phyloP scores from a whole-genome alignment of 1,140 invertebrate genomes.

The Paracyclopina nana region DNA sequence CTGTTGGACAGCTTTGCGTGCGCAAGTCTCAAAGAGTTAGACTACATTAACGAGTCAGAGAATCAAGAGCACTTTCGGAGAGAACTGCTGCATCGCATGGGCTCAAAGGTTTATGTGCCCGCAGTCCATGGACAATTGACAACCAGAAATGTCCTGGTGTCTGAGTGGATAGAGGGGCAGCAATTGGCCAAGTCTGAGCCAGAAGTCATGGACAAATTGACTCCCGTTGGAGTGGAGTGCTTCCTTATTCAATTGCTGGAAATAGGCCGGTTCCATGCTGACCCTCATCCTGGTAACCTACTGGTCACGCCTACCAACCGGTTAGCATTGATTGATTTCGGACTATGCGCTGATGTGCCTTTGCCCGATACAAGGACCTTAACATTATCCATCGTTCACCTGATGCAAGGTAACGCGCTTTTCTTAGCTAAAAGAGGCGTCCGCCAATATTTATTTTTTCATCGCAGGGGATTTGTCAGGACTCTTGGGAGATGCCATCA shows the following conservation, averaged over 20 bases:
- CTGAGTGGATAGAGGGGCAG: slow-evolving; percentile 9
- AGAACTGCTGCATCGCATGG: slow-evolving; percentile 3
- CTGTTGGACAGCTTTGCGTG: slow-evolving; percentile 8
- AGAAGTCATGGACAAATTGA: slow-evolving; percentile 8
- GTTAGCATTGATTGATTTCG: slow-evolving; percentile 12
- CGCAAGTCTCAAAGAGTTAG: slow-evolving; percentile 9
- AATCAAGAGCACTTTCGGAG: background rate
- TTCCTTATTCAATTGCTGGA: slow-evolving; percentile 11
- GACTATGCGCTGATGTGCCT: slow-evolving; percentile 6
- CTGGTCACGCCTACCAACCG: background rate
- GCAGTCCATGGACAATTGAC: background rate
- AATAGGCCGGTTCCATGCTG: slow-evolving; percentile 8
- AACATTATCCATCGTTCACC: slow-evolving; percentile 9
- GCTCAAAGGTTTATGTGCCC: slow-evolving; percentile 1
- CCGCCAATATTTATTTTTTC: no score
- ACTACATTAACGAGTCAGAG: slow-evolving; percentile 6
- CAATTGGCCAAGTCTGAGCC: slow-evolving; percentile 7
- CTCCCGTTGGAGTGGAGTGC: slow-evolving; percentile 11
- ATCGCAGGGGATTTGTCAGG: slow-evolving; percentile 8
- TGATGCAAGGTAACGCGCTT: no score
- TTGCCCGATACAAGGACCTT: slow-evolving; percentile 4
- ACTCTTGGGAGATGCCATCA: slow-evolving; percentile 4
- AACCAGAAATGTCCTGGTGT: slow-evolving; percentile 6
- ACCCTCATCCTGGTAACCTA: slow-evolving; percentile 11
- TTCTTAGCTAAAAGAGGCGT: no score